Evolutionary conservation across 2,113 vertebrate genomes (phyloP).

Genomic region (Poecile atricapillus): DNA sequence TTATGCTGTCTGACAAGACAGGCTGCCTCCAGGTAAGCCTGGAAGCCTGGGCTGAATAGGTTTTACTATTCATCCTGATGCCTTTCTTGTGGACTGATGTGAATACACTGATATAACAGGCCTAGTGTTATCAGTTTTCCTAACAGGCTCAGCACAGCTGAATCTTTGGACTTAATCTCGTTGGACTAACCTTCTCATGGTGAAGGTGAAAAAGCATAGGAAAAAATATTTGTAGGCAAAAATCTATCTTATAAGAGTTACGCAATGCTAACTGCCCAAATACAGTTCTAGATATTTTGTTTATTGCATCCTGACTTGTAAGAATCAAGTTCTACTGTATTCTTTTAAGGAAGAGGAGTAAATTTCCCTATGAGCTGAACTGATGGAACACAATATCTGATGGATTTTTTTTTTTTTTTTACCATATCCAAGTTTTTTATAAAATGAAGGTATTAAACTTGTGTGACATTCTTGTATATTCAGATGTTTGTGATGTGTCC

Average conservation of each 20-base stretch:
- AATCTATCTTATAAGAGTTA: not conserved
- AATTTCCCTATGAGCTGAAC: not conserved
- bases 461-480: not conserved
- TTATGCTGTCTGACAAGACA: not conserved
- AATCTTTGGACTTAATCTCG: not conserved
- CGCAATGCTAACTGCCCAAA: not conserved
- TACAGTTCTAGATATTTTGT: not conserved
- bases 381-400: not conserved
- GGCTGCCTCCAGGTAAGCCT: not conserved
- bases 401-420: not conserved
- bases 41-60: not conserved
- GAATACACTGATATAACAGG: not conserved
- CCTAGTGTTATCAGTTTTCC: not conserved
- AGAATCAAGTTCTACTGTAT: not conserved
- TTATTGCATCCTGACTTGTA: not conserved
- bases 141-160: not conserved
- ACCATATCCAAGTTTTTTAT: not conserved
- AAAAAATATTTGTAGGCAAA: not conserved
- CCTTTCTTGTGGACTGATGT: not conserved
- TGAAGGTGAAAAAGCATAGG: not conserved
- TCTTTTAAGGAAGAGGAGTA: not conserved
- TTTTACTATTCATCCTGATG: not conserved
- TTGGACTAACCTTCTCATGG: not conserved
- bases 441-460: not conserved
- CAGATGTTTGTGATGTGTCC: not conserved